These are phyloP conservation scores for Thymallus thymallus DNA, from an alignment of 2,113 vertebrate genomes.

Conservation along the genomic window DNA sequence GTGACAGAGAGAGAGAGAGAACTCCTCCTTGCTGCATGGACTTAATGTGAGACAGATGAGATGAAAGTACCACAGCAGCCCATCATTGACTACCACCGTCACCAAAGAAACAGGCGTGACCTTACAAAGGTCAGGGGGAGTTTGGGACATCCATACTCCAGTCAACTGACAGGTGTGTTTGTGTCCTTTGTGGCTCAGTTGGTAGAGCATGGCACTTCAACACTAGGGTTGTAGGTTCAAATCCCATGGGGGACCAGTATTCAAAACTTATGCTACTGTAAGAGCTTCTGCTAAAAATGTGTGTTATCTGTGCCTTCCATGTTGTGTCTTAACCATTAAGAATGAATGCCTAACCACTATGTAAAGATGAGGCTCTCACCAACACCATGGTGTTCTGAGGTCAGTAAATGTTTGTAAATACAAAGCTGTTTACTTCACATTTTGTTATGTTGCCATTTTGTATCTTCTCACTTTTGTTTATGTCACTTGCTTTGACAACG, in stretches of 20 bases:
- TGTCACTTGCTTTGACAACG: too few relatives aligned
- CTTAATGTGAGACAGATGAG: conserved; percentile 64
- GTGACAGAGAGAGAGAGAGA: neutral
- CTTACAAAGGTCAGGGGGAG: conserved; percentile 34
- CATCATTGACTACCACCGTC: conserved; percentile 43
- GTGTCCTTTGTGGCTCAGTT: neutral
- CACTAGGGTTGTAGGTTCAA: too few relatives aligned
- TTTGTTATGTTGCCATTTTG: neutral
- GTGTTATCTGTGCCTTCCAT: neutral
- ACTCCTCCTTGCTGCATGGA: conserved; percentile 10
- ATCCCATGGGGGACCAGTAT: too few relatives aligned
- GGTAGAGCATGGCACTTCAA: too few relatives aligned
- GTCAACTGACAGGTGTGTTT: conserved; percentile 9
- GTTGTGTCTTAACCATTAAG: neutral
- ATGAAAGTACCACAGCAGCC: conserved; percentile 23
- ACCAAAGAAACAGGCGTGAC: conserved; percentile 35
- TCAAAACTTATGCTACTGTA: too few relatives aligned
- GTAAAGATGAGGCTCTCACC: too few relatives aligned
- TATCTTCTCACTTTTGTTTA: too few relatives aligned
- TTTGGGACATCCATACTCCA: neutral
- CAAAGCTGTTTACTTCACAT: too few relatives aligned
- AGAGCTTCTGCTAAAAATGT: neutral
- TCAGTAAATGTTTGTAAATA: too few relatives aligned
- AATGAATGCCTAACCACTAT: too few relatives aligned
- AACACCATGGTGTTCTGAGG: too few relatives aligned